These are phyloP conservation scores for Hesperophylax magnus DNA, from an alignment of 1,140 invertebrate genomes.

Conservation along the genomic window DNA sequence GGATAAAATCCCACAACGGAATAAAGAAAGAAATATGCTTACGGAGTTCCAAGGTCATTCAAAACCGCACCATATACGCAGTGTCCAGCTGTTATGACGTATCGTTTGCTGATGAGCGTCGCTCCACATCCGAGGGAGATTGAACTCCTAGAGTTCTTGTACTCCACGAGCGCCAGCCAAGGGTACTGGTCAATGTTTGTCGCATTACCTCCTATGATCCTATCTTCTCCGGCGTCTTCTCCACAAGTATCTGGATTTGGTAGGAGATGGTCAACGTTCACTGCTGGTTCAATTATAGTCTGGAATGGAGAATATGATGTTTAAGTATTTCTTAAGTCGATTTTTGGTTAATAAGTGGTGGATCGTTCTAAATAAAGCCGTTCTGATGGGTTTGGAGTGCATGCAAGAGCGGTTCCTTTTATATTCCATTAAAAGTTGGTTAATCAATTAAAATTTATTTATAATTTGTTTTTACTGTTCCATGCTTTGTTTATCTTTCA, in stretches of 20 bases:
- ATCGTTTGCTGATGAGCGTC: conserved; percentile 63
- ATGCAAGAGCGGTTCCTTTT: no score
- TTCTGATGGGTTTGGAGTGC: no score
- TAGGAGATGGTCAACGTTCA: conserved; percentile 33
- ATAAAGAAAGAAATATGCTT: conserved; percentile 33
- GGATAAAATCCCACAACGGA: no score
- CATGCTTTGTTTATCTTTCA: no score
- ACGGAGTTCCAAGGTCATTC: conserved; percentile 57
- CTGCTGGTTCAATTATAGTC: background rate
- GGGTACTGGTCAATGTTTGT: conserved; percentile 73
- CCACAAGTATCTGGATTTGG: conserved; percentile 60
- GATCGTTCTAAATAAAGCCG: no score
- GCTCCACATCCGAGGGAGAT: conserved; percentile 60
- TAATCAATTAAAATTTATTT: no score
- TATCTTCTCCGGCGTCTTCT: conserved; percentile 60
- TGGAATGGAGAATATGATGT: background rate
- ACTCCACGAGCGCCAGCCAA: conserved; percentile 74
- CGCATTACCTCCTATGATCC: conserved; percentile 72
- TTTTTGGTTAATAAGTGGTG: no score
- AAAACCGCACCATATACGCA: conserved; percentile 59
- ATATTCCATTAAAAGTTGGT: no score
- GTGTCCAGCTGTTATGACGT: conserved; percentile 65
- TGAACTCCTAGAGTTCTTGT: conserved; percentile 59
- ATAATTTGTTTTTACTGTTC: no score
- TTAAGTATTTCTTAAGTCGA: no score